These are phyloP conservation scores for Eclectus roratus DNA, from an alignment of 2,113 vertebrate species.

Conservation along the genomic window DNA sequence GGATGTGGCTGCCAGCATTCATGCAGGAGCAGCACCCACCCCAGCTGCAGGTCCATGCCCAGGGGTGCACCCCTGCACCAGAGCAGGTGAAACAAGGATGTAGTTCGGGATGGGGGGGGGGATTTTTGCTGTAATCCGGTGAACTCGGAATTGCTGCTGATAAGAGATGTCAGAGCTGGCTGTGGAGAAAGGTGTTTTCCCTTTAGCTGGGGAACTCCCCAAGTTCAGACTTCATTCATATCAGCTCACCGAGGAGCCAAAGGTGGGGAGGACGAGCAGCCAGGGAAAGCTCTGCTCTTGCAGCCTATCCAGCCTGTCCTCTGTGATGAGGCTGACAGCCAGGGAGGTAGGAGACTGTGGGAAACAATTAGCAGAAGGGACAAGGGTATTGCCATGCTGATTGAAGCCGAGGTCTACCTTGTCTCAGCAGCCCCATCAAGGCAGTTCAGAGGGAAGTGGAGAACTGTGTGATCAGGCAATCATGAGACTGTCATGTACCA, in stretches of 20 bases:
- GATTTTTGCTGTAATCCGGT: background rate
- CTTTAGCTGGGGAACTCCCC: background rate
- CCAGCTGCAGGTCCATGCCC: background rate
- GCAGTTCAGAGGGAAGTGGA: background rate
- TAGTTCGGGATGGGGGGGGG: background rate
- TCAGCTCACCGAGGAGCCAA: background rate
- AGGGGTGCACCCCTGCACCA: background rate
- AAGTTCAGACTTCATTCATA: background rate
- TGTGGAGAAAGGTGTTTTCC: background rate
- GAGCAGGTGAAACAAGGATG: background rate
- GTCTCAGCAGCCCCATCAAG: background rate
- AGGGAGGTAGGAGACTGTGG: background rate
- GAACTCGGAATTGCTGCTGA: background rate
- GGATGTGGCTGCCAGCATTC: background rate
- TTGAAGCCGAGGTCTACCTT: background rate
- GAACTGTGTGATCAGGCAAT: background rate
- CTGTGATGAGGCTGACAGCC: background rate
- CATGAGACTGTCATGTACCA: background rate
- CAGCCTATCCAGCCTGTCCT: background rate
- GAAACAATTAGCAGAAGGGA: background rate
- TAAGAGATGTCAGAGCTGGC: background rate
- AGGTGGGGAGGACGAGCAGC: background rate
- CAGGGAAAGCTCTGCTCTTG: background rate
- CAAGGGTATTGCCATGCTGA: background rate
- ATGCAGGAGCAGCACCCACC: background rate